A percentile compares a stretch with the other conserved stretches of the same genome.
phyloP scores from a whole-genome alignment of 2,113 vertebrate species.

The Herpetotheres cachinnans region DNA sequence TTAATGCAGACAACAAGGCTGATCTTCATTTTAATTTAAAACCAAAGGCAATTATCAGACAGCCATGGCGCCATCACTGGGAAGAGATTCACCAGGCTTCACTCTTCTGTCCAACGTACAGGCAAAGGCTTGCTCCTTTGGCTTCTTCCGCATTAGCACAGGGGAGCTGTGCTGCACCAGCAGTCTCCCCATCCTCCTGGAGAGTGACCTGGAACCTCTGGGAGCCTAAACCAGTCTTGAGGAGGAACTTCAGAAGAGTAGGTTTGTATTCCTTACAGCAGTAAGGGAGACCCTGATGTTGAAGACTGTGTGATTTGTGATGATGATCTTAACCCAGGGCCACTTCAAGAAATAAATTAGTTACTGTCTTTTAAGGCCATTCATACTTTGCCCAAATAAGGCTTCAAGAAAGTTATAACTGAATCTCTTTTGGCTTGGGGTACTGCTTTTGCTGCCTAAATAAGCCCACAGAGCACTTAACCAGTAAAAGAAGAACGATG shows the following conservation, averaged over 20 bases:
- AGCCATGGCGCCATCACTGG: not conserved
- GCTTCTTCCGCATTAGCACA: not conserved
- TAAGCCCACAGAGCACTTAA: not conserved
- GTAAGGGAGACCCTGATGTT: not conserved
- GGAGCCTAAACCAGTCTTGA: not conserved
- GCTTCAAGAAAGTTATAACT: slow-evolving; percentile 21
- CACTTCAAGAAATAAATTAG: slow-evolving; percentile 26
- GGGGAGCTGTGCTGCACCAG: not conserved
- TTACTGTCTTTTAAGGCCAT: slow-evolving; percentile 20
- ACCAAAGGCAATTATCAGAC: not conserved
- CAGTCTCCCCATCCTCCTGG: not conserved
- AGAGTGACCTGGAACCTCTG: not conserved
- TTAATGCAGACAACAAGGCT: not conserved
- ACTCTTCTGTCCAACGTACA: not conserved
- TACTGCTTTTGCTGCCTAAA: slow-evolving; percentile 32
- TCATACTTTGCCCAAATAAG: slow-evolving; percentile 61
- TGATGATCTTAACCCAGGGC: slow-evolving; percentile 19
- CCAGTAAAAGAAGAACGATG: not conserved
- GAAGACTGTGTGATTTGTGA: not conserved
- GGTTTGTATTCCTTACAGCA: not conserved
- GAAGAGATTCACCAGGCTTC: not conserved
- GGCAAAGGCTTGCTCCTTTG: not conserved
- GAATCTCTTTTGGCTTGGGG: slow-evolving; percentile 37
- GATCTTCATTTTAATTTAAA: not conserved
- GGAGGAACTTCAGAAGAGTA: not conserved